Evolutionary conservation across 2,888 invertebrate species (phyloP), one percentile per base, ranked within the genome.

Genomic region (Drosophila ezoana): DNA sequence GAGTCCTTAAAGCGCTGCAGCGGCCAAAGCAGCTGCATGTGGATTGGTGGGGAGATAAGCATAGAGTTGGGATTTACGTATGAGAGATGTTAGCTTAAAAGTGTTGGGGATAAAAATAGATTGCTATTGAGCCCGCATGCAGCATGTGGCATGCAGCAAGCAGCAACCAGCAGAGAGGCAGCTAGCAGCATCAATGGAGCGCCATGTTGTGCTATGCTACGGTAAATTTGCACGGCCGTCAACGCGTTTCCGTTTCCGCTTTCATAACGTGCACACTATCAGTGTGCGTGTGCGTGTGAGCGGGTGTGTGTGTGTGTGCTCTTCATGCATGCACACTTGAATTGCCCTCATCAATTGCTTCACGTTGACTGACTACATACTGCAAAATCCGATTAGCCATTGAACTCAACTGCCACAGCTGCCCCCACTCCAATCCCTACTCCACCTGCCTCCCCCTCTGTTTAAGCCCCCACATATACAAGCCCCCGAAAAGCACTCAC

Each of bases 1-100:
- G 95, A 95, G 91, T 95, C 95, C 82, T 94, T 94, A 82, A 94
- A 94, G 45, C 94, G 94, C 95, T 96, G 96, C 91, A 96, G 96
- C 89, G 96, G 96, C 96, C 96, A 96, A 91, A 96, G 95, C 92
- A 94, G 94, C 96, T 96, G 94, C 69, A 73, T 13, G 28, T 28
- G 11, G 20, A 16, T 6, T 3, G 79, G 38, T 37, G 20, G 14
- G n/a, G 35, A 53, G 38, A 65, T 28, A 44, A 47, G 37, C 51
- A 66, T 59, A 47, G 56, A 63, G 62, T 60, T 59, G 18, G 40
- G 37, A 14, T 62, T 58, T 35, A 43, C 28, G 44, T 43, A 54
- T 48, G 40, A 70, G 41, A 47, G 51, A 45, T 41, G 62, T 56
- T 74, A 41, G 66, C 43, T 60, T 68, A 35, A 35, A 35, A 35